phyloP scores from a whole-genome alignment of 2,888 invertebrate species.

The Capitulum mitella region DNA sequence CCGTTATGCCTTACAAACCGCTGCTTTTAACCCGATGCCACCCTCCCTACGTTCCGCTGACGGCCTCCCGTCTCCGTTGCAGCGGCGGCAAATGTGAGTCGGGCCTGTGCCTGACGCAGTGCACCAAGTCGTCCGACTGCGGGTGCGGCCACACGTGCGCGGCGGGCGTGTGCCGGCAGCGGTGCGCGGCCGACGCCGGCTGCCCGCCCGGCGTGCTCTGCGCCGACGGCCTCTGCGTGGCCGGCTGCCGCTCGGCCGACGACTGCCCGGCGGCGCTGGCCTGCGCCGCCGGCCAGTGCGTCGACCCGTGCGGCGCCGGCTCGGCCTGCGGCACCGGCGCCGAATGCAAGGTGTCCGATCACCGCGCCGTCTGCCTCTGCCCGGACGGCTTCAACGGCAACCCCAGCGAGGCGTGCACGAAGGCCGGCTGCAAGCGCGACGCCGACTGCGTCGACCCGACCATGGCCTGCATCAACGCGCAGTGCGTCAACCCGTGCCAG shows the following conservation, averaged over 20 bases:
- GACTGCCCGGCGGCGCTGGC: conserved; percentile 71
- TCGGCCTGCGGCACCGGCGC: conserved; percentile 50
- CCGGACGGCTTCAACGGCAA: conserved; percentile 70
- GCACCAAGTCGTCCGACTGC: conserved; percentile 60
- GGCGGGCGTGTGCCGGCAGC: conserved; percentile 62
- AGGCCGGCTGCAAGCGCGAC: conserved; percentile 42
- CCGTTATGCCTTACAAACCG: too few relatives aligned
- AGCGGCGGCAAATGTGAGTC: conserved; percentile 56
- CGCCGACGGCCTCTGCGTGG: conserved; percentile 55
- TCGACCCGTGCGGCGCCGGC: conserved; percentile 56
- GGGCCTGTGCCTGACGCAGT: conserved; percentile 67
- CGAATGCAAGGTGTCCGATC: conserved; percentile 41
- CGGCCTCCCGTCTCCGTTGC: conserved; percentile 37
- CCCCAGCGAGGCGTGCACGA: conserved; percentile 67
- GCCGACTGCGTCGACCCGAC: conserved; percentile 43
- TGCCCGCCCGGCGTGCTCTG: conserved; percentile 71
- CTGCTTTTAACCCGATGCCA: too few relatives aligned
- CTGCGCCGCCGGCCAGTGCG: conserved; percentile 60
- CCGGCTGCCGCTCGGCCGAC: conserved; percentile 69
- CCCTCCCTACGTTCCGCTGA: too few relatives aligned
- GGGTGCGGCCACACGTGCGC: conserved; percentile 73
- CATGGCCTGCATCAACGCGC: conserved; percentile 62
- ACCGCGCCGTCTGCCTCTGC: conserved; percentile 67
- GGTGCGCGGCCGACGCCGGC: conserved; percentile 69
- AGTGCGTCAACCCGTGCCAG: conserved; percentile 63